These are phyloP conservation scores for Heliconius erato DNA, from an alignment of 2,888 invertebrate genomes.

Conservation along the genomic window DNA sequence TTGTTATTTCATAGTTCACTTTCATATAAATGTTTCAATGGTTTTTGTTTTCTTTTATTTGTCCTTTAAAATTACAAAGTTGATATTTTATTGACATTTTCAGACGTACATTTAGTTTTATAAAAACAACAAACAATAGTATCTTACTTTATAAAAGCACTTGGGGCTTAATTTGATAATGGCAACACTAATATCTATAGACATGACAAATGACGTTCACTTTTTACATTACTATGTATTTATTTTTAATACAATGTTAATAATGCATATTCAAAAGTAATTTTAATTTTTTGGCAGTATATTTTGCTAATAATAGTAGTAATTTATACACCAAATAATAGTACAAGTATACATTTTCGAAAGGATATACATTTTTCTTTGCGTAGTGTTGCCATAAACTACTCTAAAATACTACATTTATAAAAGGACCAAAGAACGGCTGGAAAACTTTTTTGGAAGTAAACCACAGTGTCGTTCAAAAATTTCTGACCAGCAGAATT, in stretches of 20 bases:
- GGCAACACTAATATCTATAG: slow-evolving; percentile 41
- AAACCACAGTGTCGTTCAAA: slow-evolving; percentile 45
- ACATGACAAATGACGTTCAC: neutral
- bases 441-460: slow-evolving; percentile 72
- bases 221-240: neutral
- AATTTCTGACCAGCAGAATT: slow-evolving; percentile 74
- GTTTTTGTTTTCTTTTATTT: neutral
- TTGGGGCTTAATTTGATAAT: slow-evolving; percentile 56
- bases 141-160: slow-evolving; percentile 54
- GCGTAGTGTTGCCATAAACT: slow-evolving; percentile 43
- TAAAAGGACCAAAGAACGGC: slow-evolving; percentile 62
- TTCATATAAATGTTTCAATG: no score
- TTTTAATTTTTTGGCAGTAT: slow-evolving; percentile 16
- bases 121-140: slow-evolving; percentile 12
- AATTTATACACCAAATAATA: no score
- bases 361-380: neutral
- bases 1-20: no score
- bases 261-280: neutral
- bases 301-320: neutral
- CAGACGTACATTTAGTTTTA: slow-evolving; percentile 22
- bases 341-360: neutral
- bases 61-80: neutral
- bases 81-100: neutral
- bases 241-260: neutral
- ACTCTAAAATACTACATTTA: slow-evolving; percentile 41